phyloP scores from a whole-genome alignment of 1,140 invertebrate genomes.

The Euglossa dilemma region DNA sequence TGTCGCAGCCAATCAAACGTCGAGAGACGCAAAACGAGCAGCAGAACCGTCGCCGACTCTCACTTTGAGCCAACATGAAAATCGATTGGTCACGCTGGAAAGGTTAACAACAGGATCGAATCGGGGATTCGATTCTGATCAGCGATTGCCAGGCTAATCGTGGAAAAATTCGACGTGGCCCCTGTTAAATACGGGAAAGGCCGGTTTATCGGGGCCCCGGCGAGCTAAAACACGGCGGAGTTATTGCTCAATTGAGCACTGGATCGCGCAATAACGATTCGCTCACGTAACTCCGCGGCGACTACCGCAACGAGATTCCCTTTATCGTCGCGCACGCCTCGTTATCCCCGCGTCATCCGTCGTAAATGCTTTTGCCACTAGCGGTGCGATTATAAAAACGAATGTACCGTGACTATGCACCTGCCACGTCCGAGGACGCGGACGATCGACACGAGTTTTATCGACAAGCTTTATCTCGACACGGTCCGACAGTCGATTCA shows the following conservation, averaged over 20 bases:
- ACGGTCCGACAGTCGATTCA: constrained; percentile 16
- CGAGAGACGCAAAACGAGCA: too few species aligned
- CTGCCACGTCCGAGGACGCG: constrained; percentile 13
- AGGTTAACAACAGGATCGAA: neutral
- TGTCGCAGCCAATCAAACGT: too few species aligned
- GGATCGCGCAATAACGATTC: constrained; percentile 2
- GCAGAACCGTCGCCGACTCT: neutral
- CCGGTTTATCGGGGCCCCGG: neutral
- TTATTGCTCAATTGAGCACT: constrained; percentile 37
- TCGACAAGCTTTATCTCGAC: constrained; percentile 28
- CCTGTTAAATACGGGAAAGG: neutral
- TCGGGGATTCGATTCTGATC: too few species aligned
- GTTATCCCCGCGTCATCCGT: constrained; percentile 8
- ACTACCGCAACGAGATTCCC: neutral
- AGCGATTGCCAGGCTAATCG: too few species aligned
- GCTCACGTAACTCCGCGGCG: neutral
- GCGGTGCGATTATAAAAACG: constrained; percentile 3
- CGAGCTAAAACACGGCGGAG: neutral
- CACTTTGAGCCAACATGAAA: neutral
- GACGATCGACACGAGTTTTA: constrained; percentile 14
- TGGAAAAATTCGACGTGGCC: neutral
- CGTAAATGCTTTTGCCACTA: neutral
- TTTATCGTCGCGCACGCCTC: constrained; percentile 6
- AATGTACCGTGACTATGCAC: constrained; percentile 29
- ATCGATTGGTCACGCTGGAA: neutral